Conservation (phyloP, 2,888 invertebrate species). For the Archips crataeganus region DNA sequence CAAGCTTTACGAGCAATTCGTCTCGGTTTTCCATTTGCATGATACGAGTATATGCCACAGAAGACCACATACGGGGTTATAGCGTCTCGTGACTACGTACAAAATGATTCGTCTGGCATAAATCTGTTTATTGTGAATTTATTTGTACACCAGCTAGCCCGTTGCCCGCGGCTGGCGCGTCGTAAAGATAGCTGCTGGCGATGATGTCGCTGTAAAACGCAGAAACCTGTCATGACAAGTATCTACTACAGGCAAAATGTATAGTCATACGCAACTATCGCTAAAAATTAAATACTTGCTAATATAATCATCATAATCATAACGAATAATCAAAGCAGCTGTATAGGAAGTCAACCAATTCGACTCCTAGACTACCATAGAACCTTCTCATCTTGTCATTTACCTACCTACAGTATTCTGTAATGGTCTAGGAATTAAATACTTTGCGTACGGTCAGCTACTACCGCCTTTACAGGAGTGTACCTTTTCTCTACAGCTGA, state of each 20-base stretch:
- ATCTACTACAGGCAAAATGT: background rate
- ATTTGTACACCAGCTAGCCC: conserved; percentile 36
- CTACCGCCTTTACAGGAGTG: too few relatives aligned
- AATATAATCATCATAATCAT: too few relatives aligned
- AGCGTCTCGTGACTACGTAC: conserved; percentile 57
- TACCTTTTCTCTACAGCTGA: too few relatives aligned
- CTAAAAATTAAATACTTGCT: background rate
- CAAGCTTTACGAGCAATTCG: conserved; percentile 78
- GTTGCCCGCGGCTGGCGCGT: conserved; percentile 11
- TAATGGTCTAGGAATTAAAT: too few relatives aligned
- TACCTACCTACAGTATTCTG: too few relatives aligned
- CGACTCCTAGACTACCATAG: too few relatives aligned
- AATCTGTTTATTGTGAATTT: conserved; percentile 55
- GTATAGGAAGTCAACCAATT: too few relatives aligned
- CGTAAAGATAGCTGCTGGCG: conserved; percentile 28
- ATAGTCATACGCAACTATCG: background rate
- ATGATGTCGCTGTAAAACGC: conserved; percentile 5
- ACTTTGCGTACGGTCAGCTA: too few relatives aligned
- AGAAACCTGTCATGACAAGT: background rate
- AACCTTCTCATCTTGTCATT: too few relatives aligned
- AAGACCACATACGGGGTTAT: conserved; percentile 55
- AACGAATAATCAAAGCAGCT: too few relatives aligned
- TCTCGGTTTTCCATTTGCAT: conserved; percentile 81
- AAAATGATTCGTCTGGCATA: conserved; percentile 54
- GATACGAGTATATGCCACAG: conserved; percentile 65